Conservation (phyloP, 2,888 invertebrate genomes). For the Calameuta filiformis region DNA sequence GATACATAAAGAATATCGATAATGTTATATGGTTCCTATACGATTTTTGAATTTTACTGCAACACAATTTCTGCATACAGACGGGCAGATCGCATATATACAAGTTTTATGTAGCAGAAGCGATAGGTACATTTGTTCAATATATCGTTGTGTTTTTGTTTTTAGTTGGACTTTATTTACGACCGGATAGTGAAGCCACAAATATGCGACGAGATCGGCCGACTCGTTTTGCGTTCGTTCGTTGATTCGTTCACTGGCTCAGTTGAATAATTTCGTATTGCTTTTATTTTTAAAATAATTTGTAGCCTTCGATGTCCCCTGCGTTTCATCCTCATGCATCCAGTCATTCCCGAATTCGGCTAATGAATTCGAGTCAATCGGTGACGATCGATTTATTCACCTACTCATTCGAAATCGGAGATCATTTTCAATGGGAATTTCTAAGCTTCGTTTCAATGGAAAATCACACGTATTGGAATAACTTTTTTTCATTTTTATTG, state of each 20-base stretch:
- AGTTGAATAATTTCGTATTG: slow-evolving; percentile 36
- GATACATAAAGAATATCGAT: neutral
- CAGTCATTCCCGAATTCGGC: slow-evolving; percentile 43
- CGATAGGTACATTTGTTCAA: slow-evolving; percentile 64
- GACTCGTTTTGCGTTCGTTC: slow-evolving; percentile 38
- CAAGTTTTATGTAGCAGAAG: slow-evolving; percentile 64
- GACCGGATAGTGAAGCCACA: slow-evolving; percentile 62
- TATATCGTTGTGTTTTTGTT: slow-evolving; percentile 62
- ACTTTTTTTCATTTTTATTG: no score
- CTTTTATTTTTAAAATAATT: slow-evolving; percentile 54
- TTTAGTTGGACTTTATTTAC: slow-evolving; percentile 62
- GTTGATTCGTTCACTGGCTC: slow-evolving; percentile 29
- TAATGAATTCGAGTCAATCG: slow-evolving; percentile 34
- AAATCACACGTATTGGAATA: no score
- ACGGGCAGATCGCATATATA: neutral
- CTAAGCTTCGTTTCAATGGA: neutral
- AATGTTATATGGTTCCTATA: neutral
- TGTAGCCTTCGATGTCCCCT: slow-evolving; percentile 23
- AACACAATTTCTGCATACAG: neutral
- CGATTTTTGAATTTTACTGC: neutral
- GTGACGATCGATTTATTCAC: slow-evolving; percentile 21
- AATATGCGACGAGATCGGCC: slow-evolving; percentile 59
- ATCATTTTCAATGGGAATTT: neutral
- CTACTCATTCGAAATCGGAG: slow-evolving; percentile 24
- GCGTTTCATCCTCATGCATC: slow-evolving; percentile 24